Conservation (phyloP, 2,113 vertebrate genomes). For the Lipophrys pholis region DNA sequence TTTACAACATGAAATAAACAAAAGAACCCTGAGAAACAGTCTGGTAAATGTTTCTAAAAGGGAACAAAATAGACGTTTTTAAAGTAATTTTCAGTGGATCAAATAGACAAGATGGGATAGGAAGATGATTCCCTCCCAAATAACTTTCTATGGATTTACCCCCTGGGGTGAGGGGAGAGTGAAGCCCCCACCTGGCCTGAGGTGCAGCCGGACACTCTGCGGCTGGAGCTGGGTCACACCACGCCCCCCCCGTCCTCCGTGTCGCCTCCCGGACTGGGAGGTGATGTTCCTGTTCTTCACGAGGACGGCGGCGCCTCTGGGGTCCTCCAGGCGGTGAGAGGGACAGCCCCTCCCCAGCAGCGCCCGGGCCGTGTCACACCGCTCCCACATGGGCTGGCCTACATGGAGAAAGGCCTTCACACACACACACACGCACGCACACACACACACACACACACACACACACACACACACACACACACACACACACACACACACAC, state of each 20-base stretch:
- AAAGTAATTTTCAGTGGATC: too few relatives aligned
- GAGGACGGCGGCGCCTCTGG: slow-evolving; percentile 53
- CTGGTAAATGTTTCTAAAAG: too few relatives aligned
- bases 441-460: too few relatives aligned
- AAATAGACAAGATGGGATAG: too few relatives aligned
- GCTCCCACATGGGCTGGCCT: slow-evolving; percentile 39
- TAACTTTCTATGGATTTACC: too few relatives aligned
- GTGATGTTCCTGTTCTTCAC: slow-evolving; percentile 24
- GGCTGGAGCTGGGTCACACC: slow-evolving; percentile 19
- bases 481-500: too few relatives aligned
- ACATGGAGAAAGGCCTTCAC: slow-evolving; percentile 37
- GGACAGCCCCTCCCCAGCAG: slow-evolving; percentile 45
- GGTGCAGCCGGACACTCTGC: slow-evolving; percentile 10
- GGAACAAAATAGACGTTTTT: too few relatives aligned
- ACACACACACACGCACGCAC: background rate
- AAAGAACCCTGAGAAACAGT: too few relatives aligned
- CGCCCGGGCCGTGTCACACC: slow-evolving; percentile 26
- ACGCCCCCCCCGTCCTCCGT: background rate
- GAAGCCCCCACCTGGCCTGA: slow-evolving; percentile 25
- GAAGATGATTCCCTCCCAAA: too few relatives aligned
- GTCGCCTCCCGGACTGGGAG: slow-evolving; percentile 4
- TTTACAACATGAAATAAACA: too few relatives aligned
- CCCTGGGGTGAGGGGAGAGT: too few relatives aligned
- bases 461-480: too few relatives aligned
- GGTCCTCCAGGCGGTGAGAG: slow-evolving; percentile 37